Evolutionary conservation across 2,888 invertebrate species (phyloP), one percentile per base, ranked within the genome.

Genomic region (Brachypalpus laphriformis): DNA sequence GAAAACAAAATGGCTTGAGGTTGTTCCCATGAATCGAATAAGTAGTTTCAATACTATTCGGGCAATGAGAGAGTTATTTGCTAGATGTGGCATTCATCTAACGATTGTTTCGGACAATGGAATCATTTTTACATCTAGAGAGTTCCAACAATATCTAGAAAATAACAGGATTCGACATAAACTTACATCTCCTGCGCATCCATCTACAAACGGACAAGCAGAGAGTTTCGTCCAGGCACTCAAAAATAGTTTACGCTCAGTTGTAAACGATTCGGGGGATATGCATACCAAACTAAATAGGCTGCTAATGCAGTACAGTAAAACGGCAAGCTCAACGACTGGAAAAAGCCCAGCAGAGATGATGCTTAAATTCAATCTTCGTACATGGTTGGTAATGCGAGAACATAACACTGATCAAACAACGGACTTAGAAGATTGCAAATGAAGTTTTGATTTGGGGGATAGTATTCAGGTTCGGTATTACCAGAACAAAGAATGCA

Each of bases 151-250:
- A n/a, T 51, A 9, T n/a, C 2, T 51, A 9, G n/a, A 25, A 6
- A n/a, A 6, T 4, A 51, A 61, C n/a, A 22, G 7, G 2, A 42
- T 40, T 11, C 0, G 3, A 3, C n/a, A 51, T 11, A 51, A 31
- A 8, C 31, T 31, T 8, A 8, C 31, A 4, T 31, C 31, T 4
- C 31, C 31, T 1, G 31, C 31, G 28, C 40, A 42, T 42, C 40
- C 40, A 14, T 42, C 28, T 6, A 45, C 45, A 14, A 42, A 45
- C 18, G 3, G 28, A 45, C 45, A 45, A 20, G 63, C 25, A n/a
- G 88, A 88, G 57, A 40, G 87, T 18, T 86, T 63, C 47, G 88
- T 88, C 0, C 87, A 86, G 71, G 85, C 77, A 4, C 49, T 87
- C 14, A 87, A 88, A 34, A 11, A 57, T 16, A 31, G 25, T 7